Conservation (phyloP, 2,888 invertebrate species). For the Caenorhabditis wallacei region DNA sequence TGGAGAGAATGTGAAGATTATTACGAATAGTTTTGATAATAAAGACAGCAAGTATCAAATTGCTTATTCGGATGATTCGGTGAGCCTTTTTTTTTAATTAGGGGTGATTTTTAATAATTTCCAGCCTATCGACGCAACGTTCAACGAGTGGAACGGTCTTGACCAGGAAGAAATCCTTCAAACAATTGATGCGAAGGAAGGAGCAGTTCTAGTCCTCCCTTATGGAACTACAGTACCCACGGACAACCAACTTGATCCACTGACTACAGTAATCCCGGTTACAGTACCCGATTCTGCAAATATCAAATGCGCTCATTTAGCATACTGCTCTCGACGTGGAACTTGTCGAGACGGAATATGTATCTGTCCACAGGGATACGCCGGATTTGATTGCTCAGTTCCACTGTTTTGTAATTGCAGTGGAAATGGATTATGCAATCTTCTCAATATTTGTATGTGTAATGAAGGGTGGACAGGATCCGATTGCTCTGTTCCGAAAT, state of each 20-base stretch:
- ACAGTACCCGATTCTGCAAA: constrained; percentile 41
- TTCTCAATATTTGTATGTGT: constrained; percentile 69
- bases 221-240: constrained; percentile 10
- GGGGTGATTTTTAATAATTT: neutral
- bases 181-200: constrained; percentile 50
- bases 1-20: constrained; percentile 55
- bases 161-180: constrained; percentile 39
- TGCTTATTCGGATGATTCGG: constrained; percentile 60
- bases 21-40: constrained; percentile 67
- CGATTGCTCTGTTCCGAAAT: constrained; percentile 71
- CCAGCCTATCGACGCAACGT: constrained; percentile 64
- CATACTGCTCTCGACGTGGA: constrained; percentile 66
- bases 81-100: constrained; percentile 11
- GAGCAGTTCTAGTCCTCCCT: constrained; percentile 22
- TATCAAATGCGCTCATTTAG: constrained; percentile 63
- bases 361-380: constrained; percentile 65
- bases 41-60: constrained; percentile 61
- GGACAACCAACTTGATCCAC: constrained; percentile 44
- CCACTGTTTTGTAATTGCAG: constrained; percentile 65
- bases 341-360: constrained; percentile 66
- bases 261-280: constrained; percentile 41
- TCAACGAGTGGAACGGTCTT: constrained; percentile 66
- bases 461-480: constrained; percentile 70
- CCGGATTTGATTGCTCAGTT: constrained; percentile 68
- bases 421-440: constrained; percentile 66